A percentile compares a stretch with the other conserved stretches of the same genome.
Conservation (phyloP, 92 coral and sea anemone genomes). For the Porites evermanni region DNA sequence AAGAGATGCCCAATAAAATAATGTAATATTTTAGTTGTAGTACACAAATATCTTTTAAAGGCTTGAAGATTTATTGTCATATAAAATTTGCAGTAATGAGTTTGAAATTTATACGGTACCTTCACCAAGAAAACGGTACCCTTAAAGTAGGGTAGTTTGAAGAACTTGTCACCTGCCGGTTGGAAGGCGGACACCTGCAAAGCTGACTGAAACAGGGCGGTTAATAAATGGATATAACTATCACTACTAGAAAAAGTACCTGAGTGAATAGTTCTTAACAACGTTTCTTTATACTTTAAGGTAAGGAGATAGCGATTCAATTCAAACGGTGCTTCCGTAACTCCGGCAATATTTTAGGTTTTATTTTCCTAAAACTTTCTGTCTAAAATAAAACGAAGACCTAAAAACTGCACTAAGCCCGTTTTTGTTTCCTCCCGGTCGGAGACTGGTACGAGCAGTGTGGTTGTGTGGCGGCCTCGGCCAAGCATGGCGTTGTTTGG, state of each 20-base stretch:
- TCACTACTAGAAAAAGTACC: too few relatives aligned
- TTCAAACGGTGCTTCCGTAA: too few relatives aligned
- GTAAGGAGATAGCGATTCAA: too few relatives aligned
- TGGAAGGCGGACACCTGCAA: neutral
- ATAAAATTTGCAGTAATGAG: conserved; percentile 15
- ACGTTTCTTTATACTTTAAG: too few relatives aligned
- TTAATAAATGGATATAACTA: neutral
- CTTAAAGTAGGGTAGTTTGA: conserved; percentile 1
- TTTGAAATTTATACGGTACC: neutral
- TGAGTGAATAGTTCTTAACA: too few relatives aligned
- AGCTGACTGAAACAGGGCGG: neutral
- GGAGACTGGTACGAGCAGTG: too few relatives aligned
- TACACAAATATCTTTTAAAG: conserved; percentile 13
- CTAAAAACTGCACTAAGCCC: too few relatives aligned
- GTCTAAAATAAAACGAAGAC: too few relatives aligned
- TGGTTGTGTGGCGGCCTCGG: neutral
- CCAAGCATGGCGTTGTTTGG: neutral
- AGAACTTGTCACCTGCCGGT: neutral
- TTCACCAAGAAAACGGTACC: conserved; percentile 12
- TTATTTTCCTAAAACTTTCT: too few relatives aligned
- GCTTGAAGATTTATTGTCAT: conserved; percentile 14
- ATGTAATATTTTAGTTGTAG: conserved; percentile 14
- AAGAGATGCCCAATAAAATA: neutral
- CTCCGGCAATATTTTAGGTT: too few relatives aligned
- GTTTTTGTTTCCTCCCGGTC: too few relatives aligned